Base-by-base conservation (phyloP, 2,888 invertebrate species). In the Gandaritis pyraliata region DNA sequence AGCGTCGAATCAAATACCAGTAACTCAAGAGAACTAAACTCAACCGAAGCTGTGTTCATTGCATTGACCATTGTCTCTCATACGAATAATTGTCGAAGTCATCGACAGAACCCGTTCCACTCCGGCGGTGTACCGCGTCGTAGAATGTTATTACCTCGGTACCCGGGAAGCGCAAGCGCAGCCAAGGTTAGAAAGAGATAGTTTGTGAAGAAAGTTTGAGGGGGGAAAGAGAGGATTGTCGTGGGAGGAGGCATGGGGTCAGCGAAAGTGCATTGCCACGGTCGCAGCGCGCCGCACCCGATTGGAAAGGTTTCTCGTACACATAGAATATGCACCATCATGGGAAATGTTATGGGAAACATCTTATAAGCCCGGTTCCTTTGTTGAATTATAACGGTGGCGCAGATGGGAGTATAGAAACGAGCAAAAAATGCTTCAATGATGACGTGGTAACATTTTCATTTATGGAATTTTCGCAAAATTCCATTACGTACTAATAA, bases 201-300 rank as follows among this genome's bases (percentile, higher is more conserved):
- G 72, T 68, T 65, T 65, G 75, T 72, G 77, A 82, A 83, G 85
- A 87, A 87, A 87, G 83, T 80, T 59, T 59, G 66, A 70, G 65
- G 90, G 79, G 84, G 66, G 82, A 90, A 69, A 69, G 90, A 87
- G 91, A 90, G 72, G 75, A 72, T 66, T 68, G 72, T 76, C 83
- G 85, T 88, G 86, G 87, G 87, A 88, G 89, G 86, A 88, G 87
- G 86, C 86, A 85, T 77, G 87, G 88, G 92, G 90, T 91, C 90
- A 91, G 90, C 85, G 90, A 92, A 92, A 92, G 92, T 92, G 89
- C 92, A 91, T 91, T 92, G 91, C 90, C 91, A 86, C 87, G 89
- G 86, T 83, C 82, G 82, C 83, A 77, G 83, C 84, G 85, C 86
- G 80, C 82, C 79, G 86, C 87, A 83, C 83, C 81, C 88, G 88